Evolutionary conservation across 2,888 invertebrate genomes (phyloP).

Genomic region (Stegophylla sp.): DNA sequence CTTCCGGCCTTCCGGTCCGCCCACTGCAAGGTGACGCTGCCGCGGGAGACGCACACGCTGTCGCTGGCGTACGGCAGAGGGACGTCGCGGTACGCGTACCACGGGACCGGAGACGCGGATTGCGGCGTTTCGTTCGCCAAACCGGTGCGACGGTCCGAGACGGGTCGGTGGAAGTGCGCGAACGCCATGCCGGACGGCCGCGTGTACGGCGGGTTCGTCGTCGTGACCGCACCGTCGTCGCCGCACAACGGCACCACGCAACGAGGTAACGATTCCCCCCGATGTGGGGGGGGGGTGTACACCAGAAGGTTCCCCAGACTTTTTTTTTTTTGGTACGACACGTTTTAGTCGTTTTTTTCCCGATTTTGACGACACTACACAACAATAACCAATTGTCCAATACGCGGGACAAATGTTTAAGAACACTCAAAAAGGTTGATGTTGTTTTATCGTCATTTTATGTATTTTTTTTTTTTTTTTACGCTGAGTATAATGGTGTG

Average conservation of each 20-base stretch:
- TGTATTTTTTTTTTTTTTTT: no score
- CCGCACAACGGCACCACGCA: background rate
- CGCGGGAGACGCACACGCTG: constrained; percentile 32
- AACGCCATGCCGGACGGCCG: constrained; percentile 38
- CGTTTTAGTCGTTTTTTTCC: no score
- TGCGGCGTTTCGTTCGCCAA: constrained; percentile 52
- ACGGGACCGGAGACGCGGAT: constrained; percentile 14
- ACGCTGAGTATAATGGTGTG: no score
- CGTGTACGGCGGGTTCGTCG: constrained; percentile 45
- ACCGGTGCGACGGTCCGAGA: constrained; percentile 19
- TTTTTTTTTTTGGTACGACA: no score
- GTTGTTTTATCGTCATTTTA: no score
- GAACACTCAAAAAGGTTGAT: no score
- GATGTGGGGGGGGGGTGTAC: no score
- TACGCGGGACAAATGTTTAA: no score
- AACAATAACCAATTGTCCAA: no score
- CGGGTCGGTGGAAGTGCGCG: constrained; percentile 49
- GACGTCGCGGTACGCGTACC: constrained; percentile 37
- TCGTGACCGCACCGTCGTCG: background rate
- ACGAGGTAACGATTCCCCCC: no score
- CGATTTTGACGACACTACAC: no score
- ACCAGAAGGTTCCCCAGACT: no score
- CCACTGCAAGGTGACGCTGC: constrained; percentile 44
- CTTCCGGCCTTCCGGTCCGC: background rate
- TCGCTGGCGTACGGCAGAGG: constrained; percentile 55